Percentiles rank a stretch among this genome's conserved stretches.
Conservation (phyloP, 2,888 invertebrate species). For the Amorpha juglandis region DNA sequence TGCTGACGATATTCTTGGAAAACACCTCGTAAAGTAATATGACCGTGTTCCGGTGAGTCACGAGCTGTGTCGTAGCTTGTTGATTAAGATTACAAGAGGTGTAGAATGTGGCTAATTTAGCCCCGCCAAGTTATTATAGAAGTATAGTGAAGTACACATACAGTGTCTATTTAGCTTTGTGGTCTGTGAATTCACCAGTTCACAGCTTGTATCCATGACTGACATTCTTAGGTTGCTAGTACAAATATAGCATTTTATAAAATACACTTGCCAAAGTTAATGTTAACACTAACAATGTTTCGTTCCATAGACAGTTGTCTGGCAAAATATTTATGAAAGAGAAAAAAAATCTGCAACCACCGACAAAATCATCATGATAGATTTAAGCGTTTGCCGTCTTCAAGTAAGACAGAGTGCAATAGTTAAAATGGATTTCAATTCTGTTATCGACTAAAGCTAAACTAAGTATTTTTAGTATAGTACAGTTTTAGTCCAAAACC, state of each 20-base stretch:
- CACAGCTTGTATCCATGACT: slow-evolving; percentile 54
- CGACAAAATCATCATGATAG: slow-evolving; percentile 46
- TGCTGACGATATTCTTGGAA: too few species aligned
- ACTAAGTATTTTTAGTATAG: too few species aligned
- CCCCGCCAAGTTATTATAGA: too few species aligned
- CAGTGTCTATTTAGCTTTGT: too few species aligned
- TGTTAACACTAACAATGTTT: slow-evolving; percentile 46
- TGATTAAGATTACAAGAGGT: too few species aligned
- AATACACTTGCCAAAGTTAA: slow-evolving; percentile 71
- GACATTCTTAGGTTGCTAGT: slow-evolving; percentile 53
- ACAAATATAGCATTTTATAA: slow-evolving; percentile 54
- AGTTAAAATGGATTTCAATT: background rate
- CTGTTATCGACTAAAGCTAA: too few species aligned
- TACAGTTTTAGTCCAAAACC: too few species aligned
- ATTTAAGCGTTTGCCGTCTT: slow-evolving; percentile 39
- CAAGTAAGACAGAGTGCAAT: slow-evolving; percentile 37
- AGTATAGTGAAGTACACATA: too few species aligned
- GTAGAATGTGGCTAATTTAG: too few species aligned
- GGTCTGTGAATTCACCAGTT: slow-evolving; percentile 14
- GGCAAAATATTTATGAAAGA: background rate
- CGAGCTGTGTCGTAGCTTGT: too few species aligned
- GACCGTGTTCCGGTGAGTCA: too few species aligned
- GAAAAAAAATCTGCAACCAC: slow-evolving; percentile 44
- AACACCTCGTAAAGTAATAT: too few species aligned
- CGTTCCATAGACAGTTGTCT: slow-evolving; percentile 22